phyloP scores from a whole-genome alignment of 2,113 vertebrate genomes.

The Centrocercus urophasianus region DNA sequence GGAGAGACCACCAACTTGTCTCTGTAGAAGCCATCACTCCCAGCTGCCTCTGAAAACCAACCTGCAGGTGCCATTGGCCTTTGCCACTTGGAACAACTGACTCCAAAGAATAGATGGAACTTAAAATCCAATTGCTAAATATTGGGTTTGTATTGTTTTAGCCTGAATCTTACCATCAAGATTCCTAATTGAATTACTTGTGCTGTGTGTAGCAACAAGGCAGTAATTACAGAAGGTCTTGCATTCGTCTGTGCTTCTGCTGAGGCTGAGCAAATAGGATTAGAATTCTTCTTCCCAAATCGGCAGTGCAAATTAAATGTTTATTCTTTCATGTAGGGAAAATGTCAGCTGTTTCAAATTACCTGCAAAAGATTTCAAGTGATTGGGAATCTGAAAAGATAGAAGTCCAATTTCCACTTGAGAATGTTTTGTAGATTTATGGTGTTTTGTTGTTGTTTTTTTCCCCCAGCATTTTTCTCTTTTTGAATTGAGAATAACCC shows the following conservation, averaged over 20 bases:
- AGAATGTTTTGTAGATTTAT: not conserved
- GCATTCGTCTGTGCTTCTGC: not conserved
- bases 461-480: not conserved
- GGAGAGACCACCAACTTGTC: not conserved
- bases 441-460: not conserved
- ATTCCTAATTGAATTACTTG: slow-evolving; percentile 18
- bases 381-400: not conserved
- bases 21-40: not conserved
- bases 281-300: slow-evolving; percentile 57
- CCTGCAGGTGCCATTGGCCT: accelerated
- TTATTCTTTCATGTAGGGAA: slow-evolving; percentile 71
- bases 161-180: not conserved
- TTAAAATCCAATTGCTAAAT: not conserved
- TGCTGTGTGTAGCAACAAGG: accelerated
- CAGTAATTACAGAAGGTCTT: not conserved
- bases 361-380: not conserved
- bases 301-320: slow-evolving; percentile 67
- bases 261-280: slow-evolving; percentile 54
- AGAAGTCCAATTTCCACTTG: not conserved
- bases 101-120: not conserved
- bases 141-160: not conserved
- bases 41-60: accelerated
- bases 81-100: not conserved
- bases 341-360: slow-evolving; percentile 57
- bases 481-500: not conserved